Evolutionary conservation across 2,888 invertebrate species (phyloP), one percentile per base, ranked within the genome.

Genomic region (Blera fallax): DNA sequence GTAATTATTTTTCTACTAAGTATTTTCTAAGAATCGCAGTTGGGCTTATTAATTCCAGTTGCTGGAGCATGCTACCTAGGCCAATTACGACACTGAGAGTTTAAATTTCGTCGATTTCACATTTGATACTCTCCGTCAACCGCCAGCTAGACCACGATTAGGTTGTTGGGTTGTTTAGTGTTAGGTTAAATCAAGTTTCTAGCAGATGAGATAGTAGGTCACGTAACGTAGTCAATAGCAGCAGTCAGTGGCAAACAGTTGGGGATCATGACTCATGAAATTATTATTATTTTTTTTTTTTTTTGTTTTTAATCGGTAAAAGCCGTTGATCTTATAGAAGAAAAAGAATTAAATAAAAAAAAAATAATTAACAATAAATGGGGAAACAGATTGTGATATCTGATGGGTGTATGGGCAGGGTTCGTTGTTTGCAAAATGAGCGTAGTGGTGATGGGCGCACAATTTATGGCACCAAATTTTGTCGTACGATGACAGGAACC

Each of bases 41-140:
- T 11, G 52, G 21, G 54, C 29, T 69, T 69, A 69, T 69, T 69
- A 69, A 43, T 56, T 69, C 56, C 43, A 69, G 69, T 69, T 56
- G 54, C 29, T 43, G 56, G 32, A 43, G 32, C 62, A 43, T 60
- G 58, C 58, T 16, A 32, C 24, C 27, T 60, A 18, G 29, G 60
- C 27, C 16, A 64, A 54, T 74, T 74, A 64, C 64, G 29, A 24
- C 73, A 64, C 6, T 29, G n/a, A 32, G 32, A 43, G 74, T 29
- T 64, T 54, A 54, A 32, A 64, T 74, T 73, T 73, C 73, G 62
- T 43, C 27, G 43, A 64, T 64, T 62, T 73, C 52, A 62, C 62
- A 52, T 52, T 52, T 73, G 62, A 73, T 54, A 64, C 32, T 24
- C 7, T 24, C 34, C 40, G 34, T 37, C 45, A 34, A 60, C 48